Base-by-base conservation (phyloP, 2,113 vertebrate species). In the Lophotis ruficrista region DNA sequence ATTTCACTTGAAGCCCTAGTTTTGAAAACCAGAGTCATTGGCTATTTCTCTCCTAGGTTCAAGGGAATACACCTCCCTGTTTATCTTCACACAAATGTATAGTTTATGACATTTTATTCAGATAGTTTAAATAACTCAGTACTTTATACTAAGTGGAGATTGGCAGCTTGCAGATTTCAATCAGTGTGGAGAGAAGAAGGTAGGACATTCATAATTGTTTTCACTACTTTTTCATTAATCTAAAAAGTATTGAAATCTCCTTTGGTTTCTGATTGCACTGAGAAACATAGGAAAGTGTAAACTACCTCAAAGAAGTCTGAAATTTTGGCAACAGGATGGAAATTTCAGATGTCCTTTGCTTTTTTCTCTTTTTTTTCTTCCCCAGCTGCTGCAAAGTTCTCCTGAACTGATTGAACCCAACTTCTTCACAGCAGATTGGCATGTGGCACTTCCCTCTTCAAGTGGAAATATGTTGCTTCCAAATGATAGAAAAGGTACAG, bases 351-450 rank as follows among this genome's bases (percentile, higher is more conserved):
- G 27, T 28, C 8, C 27, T 54, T 54, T 54, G 27, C 27, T 28
- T 41, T 38, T 30, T 28, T 28, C 8, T 8, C 23, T 38, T 20
- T 43, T 45, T 9, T 11, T 11, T 11, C 17, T 38, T 23, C 54
- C 10, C 22, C 70, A 99, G 99, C 94, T 99, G 43, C 97, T 99
- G 68, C 98, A 99, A 96, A 97, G 97, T 25, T 99, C 98, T 69
- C 97, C 98, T 86, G 99, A 99, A 75, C 18, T 98, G 12, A 97
- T 99, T 78, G 98, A 99, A 73, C 92, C 96, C 8, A 98, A 23
- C 70, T 98, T 95, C 50, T 92, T 98, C 62, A 97, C 97, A 73
- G 97, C 97, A 68, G 98, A 98, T 95, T 98, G 97, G 95, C 98
- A 97, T 78, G 94, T 96, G 47, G 69, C 97, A 76, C 75, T 70